Conservation (phyloP, 64 coral and sea anemone genomes). For the Hydrozoanthus tunicans region DNA sequence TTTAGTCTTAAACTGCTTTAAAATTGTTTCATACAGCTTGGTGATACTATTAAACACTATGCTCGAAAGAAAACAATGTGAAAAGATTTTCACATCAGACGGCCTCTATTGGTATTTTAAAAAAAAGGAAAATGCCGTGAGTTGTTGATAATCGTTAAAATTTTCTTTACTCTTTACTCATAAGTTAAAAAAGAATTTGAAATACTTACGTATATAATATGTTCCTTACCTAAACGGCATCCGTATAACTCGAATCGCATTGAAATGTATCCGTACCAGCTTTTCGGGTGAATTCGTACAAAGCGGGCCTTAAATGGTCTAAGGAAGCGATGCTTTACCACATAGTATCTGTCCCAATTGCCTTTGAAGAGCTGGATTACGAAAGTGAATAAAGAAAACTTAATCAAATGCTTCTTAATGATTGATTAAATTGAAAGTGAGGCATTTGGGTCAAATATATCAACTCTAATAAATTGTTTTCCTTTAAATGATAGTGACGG, state of each 20-base stretch:
- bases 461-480: no score
- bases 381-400: not conserved
- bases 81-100: no score
- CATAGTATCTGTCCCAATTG: constrained; percentile 72
- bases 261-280: constrained; percentile 59
- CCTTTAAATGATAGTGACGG: not conserved
- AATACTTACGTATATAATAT: no score
- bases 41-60: no score
- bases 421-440: not conserved
- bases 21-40: no score
- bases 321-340: constrained; percentile 55
- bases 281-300: constrained; percentile 71
- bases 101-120: no score
- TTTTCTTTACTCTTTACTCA: no score
- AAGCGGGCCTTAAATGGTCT: constrained; percentile 47
- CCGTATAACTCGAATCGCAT: constrained; percentile 84
- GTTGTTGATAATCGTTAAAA: not conserved
- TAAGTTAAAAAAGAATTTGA: not conserved
- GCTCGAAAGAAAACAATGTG: no score
- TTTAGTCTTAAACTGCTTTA: no score
- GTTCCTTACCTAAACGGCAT: constrained; percentile 56
- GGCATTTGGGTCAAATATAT: not conserved
- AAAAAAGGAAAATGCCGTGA: no score
- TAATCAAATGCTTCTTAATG: no score
- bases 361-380: constrained; percentile 59